Conservation (phyloP, 2,113 vertebrate genomes). For the Cephalopterus ornatus region DNA sequence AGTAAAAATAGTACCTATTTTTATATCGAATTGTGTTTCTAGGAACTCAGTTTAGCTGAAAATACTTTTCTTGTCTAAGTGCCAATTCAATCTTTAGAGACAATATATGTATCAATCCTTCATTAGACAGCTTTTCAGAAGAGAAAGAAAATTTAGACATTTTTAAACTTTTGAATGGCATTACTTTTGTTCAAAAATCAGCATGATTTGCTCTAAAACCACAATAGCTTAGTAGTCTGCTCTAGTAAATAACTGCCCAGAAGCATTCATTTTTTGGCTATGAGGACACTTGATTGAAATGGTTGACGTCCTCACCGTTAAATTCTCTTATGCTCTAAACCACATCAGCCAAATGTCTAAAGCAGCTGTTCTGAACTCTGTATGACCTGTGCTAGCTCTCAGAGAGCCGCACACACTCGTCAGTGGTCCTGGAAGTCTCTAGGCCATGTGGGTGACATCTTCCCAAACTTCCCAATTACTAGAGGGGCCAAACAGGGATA, state of each 20-base stretch:
- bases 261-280: not conserved
- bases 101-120: not conserved
- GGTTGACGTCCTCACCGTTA: not conserved
- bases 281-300: not conserved
- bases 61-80: not conserved
- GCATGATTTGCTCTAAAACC: not conserved
- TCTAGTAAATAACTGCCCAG: not conserved
- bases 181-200: not conserved
- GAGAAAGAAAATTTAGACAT: not conserved
- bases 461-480: not conserved
- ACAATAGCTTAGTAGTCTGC: not conserved
- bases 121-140: not conserved
- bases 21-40: not conserved
- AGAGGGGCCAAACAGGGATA: not conserved
- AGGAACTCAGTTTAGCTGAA: not conserved
- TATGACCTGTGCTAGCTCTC: not conserved
- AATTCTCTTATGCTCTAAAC: not conserved
- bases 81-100: not conserved
- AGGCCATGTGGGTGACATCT: accelerated
- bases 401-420: not conserved
- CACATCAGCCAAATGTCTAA: not conserved
- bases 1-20: not conserved
- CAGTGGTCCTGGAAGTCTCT: not conserved
- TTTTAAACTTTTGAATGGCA: not conserved
- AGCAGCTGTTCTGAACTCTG: accelerated